Conservation (phyloP, 2,113 vertebrate species). For the Meriones unguiculatus region DNA sequence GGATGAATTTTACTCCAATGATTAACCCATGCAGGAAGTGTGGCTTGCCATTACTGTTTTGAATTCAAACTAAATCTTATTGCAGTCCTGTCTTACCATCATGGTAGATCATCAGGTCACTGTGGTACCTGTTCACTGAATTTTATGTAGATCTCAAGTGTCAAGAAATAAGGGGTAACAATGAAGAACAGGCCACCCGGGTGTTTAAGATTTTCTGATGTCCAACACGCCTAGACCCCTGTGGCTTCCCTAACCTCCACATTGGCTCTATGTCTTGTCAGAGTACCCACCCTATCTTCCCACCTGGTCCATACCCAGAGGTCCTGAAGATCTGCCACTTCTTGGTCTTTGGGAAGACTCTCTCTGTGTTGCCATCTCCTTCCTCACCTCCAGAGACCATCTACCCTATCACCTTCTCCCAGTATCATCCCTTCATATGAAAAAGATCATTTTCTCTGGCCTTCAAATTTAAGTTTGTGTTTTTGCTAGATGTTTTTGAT, state of each 20-base stretch:
- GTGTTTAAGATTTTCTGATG: not conserved
- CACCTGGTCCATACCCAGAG: not conserved
- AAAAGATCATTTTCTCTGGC: not conserved
- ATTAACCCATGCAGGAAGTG: not conserved
- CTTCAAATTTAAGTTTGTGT: not conserved
- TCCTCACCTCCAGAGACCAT: not conserved
- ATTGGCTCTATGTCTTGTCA: fast-evolving
- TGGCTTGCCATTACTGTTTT: not conserved
- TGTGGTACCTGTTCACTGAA: not conserved
- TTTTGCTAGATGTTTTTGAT: not conserved
- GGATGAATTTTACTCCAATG: constrained; percentile 12
- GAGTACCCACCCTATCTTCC: fast-evolving
- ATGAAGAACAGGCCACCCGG: not conserved
- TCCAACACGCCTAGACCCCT: not conserved
- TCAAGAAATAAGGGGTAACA: not conserved
- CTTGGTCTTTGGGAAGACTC: not conserved
- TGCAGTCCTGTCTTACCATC: not conserved
- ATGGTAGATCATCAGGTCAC: not conserved
- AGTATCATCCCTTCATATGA: not conserved
- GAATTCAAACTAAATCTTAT: constrained; percentile 50
- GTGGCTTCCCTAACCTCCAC: not conserved
- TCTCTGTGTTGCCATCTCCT: not conserved
- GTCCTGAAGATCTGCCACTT: not conserved
- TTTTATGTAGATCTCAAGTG: not conserved
- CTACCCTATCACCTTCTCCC: not conserved